Evolutionary conservation across 2,797 vertebrate genomes (phyloP), one percentile per base, ranked within the genome.

Genomic region (Poeciliopsis infans): DNA sequence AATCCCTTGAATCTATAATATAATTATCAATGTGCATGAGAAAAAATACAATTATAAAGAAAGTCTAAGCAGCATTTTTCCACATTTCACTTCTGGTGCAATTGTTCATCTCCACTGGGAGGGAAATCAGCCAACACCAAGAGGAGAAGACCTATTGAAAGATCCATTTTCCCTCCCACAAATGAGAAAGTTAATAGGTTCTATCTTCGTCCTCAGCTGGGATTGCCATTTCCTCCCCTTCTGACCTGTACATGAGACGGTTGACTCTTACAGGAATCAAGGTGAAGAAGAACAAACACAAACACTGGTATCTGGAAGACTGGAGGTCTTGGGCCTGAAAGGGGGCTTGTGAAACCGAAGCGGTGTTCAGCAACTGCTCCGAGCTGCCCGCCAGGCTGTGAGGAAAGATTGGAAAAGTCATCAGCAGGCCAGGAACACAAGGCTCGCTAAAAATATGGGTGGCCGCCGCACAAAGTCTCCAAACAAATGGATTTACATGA

Each of bases 371-470:
- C 51, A 77, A 69, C 70, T 75, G 74, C 85, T 88, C 81, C 64
- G 12, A 85, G 77, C 77, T 39, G 86, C 85, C 89, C 90, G 82
- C 93, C 91, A 93, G 86, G 75, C 79, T 90, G 85, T 61, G 88
- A 90, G 74, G 86, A 88, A 91, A 82, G 88, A 94, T 96, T 96
- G 97, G 96, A 95, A 97, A 98, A 97, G 92, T 96, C 96, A 97
- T 97, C 95, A 97, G 89, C 53, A 82, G 85, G 88, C 88, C 88
- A 90, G 89, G 87, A 70, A 70, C 68, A 28, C n/a, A 16, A 28
- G 92, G 77, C 72, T n/a, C 47, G 59, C 87, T 91, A 66, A 86
- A 94, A 94, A 86, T 91, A 94, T 92, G 96, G 96, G 96, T 97
- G 96, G 95, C 90, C 96, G 95, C 91, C 88, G 91, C 86, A 94